Conservation (phyloP, 1,140 invertebrate genomes). For the Asobara japonica region DNA sequence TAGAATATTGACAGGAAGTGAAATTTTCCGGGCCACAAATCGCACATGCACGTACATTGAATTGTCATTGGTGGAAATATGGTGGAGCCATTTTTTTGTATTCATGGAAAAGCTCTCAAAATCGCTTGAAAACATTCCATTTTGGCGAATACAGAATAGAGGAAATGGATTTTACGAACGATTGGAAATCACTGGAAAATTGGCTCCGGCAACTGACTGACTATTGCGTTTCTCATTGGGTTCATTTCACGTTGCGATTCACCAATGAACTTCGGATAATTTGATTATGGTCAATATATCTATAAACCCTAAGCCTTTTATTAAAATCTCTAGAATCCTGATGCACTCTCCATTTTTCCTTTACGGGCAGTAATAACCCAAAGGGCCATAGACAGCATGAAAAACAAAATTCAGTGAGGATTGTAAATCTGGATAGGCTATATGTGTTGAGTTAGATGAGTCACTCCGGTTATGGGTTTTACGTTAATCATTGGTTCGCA, state of each 20-base stretch:
- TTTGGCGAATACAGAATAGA: not conserved
- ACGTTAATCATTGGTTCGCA: conserved; percentile 49
- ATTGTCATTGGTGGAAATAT: not conserved
- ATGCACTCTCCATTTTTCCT: not conserved
- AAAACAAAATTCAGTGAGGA: not conserved
- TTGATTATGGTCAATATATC: not conserved
- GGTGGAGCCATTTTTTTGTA: not conserved
- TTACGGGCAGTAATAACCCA: not conserved
- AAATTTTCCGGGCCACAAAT: conserved; percentile 5
- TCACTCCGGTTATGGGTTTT: conserved; percentile 38
- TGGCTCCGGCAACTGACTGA: not conserved
- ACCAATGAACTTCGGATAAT: not conserved
- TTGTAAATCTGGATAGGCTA: not conserved
- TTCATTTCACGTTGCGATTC: not conserved
- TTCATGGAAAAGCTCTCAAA: not conserved
- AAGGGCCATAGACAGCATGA: not conserved
- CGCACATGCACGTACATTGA: not conserved
- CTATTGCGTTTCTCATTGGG: not conserved
- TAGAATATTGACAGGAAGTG: conserved; percentile 28
- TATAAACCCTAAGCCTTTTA: not conserved
- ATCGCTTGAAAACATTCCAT: not conserved
- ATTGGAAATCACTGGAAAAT: not conserved
- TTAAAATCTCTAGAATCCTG: not conserved
- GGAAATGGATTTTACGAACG: not conserved
- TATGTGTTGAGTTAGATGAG: conserved; percentile 30